Evolutionary conservation across 2,113 vertebrate genomes (phyloP).

Genomic region (Cardinalis cardinalis): DNA sequence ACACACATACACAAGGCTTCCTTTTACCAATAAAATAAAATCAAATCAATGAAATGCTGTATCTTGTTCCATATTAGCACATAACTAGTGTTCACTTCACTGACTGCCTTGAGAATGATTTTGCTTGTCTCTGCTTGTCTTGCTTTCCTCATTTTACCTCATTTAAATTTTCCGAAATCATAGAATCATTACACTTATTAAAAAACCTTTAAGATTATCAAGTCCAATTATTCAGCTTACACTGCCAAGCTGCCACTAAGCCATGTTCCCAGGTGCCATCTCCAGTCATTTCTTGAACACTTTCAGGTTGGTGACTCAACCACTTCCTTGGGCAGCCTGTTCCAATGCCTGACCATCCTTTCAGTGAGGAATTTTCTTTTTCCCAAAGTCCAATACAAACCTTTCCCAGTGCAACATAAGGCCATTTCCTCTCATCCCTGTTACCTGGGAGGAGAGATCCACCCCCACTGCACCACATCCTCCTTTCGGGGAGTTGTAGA

Average conservation of each 20-base stretch:
- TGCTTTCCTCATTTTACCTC: neutral
- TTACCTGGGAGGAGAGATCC: neutral
- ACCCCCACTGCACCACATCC: fast-evolving
- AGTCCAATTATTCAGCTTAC: neutral
- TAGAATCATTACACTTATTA: neutral
- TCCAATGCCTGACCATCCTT: neutral
- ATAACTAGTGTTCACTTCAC: neutral
- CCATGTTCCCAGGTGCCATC: neutral
- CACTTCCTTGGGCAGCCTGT: neutral
- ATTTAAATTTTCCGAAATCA: neutral
- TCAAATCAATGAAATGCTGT: neutral
- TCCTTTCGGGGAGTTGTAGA: neutral
- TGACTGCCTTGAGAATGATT: neutral
- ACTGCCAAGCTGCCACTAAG: neutral
- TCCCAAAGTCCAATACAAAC: neutral
- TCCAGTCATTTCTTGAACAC: neutral
- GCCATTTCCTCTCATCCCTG: neutral
- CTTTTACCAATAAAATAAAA: neutral
- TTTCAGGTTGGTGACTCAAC: neutral
- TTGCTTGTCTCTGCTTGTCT: neutral
- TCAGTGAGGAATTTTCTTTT: neutral
- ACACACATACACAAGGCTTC: neutral
- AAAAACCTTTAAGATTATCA: neutral
- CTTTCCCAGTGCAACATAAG: neutral
- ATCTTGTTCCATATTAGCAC: neutral